These are phyloP conservation scores for Callitettix versicolor DNA, from an alignment of 1,140 invertebrate species.

Conservation along the genomic window DNA sequence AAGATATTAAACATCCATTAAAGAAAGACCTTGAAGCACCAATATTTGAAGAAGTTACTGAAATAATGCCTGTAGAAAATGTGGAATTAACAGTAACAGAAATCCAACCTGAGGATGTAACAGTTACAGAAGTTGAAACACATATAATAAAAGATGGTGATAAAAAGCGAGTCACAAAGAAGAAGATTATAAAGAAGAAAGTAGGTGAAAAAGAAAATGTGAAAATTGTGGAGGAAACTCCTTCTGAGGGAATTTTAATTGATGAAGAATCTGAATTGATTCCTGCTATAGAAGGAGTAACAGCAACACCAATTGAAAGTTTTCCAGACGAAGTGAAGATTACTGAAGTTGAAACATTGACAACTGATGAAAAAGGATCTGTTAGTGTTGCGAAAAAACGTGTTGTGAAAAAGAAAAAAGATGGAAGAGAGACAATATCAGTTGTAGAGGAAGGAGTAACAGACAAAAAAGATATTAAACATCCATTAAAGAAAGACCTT, in stretches of 20 bases:
- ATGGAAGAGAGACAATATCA: slow-evolving; percentile 14
- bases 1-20: slow-evolving; percentile 16
- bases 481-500: background rate
- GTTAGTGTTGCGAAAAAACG: slow-evolving; percentile 20
- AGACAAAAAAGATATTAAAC: background rate
- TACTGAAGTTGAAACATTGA: slow-evolving; percentile 24
- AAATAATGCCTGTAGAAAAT: slow-evolving; percentile 18
- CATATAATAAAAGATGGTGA: slow-evolving; percentile 24
- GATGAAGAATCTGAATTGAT: slow-evolving; percentile 20
- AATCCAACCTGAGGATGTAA: slow-evolving; percentile 3
- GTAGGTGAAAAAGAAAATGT: slow-evolving; percentile 20
- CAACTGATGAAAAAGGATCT: slow-evolving; percentile 16
- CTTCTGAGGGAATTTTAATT: slow-evolving; percentile 10
- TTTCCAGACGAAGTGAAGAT: slow-evolving; percentile 10
- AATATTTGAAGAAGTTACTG: slow-evolving; percentile 9
- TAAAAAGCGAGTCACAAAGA: slow-evolving; percentile 9
- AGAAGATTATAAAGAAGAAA: slow-evolving; percentile 17
- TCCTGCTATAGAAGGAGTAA: slow-evolving; percentile 17
- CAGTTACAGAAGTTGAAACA: slow-evolving; percentile 24
- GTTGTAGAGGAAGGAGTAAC: background rate
- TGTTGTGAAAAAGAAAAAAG: slow-evolving; percentile 23
- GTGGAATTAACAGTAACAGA: slow-evolving; percentile 28
- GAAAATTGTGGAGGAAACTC: slow-evolving; percentile 26
- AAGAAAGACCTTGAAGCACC: background rate
- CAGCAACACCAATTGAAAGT: slow-evolving; percentile 8